Evolutionary conservation across 1,140 invertebrate species (phyloP).

Genomic region (Muscidifurax raptorellus): DNA sequence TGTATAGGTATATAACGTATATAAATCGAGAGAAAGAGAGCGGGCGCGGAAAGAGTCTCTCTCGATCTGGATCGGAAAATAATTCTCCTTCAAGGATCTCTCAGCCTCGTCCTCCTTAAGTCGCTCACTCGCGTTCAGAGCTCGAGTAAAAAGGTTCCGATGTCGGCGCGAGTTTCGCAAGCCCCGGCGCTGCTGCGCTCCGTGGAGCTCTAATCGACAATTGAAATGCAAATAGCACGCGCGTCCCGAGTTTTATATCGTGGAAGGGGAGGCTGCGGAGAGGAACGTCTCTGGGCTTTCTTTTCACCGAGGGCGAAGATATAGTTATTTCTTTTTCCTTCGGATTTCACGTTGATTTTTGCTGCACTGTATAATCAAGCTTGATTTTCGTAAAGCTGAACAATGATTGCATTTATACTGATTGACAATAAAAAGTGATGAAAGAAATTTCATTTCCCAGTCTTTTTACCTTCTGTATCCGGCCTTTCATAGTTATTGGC

Average conservation of each 20-base stretch:
- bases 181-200: background rate
- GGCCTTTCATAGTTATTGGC: too few species aligned
- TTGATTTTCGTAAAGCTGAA: too few species aligned
- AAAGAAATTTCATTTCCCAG: too few species aligned
- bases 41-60: constrained; percentile 48
- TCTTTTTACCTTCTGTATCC: too few species aligned
- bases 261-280: background rate
- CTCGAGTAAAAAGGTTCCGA: constrained; percentile 31
- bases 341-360: too few species aligned
- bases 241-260: background rate
- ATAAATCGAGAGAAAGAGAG: constrained; percentile 16
- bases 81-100: constrained; percentile 69
- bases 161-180: constrained; percentile 36
- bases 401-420: too few species aligned
- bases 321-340: background rate
- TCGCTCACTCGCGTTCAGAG: background rate
- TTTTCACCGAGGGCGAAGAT: background rate
- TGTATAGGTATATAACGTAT: background rate
- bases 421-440: too few species aligned
- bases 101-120: constrained; percentile 62
- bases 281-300: background rate
- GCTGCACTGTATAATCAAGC: background rate
- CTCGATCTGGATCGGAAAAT: constrained; percentile 65
- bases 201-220: constrained; percentile 21
- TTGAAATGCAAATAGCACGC: constrained; percentile 35